Evolutionary conservation across 2,888 invertebrate species (phyloP).

Genomic region (Lochmaea capreae): DNA sequence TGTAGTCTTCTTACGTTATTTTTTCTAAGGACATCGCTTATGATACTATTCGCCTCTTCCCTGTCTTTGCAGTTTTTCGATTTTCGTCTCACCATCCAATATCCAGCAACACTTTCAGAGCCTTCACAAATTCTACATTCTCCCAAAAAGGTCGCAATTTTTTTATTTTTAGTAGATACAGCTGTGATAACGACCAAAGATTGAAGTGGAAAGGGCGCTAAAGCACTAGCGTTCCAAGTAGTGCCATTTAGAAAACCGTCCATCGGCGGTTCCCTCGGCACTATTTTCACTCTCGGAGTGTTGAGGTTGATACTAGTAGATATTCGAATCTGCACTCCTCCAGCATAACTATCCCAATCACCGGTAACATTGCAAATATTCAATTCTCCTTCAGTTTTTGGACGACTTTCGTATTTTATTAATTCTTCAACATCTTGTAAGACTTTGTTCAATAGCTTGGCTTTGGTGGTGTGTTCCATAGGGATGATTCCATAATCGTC

Average conservation of each 20-base stretch:
- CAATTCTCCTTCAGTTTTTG: slow-evolving; percentile 31
- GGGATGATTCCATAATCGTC: slow-evolving; percentile 9
- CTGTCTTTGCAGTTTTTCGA: slow-evolving; percentile 60
- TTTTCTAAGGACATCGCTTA: slow-evolving; percentile 57
- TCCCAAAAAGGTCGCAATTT: slow-evolving; percentile 56
- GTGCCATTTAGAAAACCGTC: slow-evolving; percentile 55
- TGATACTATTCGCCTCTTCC: slow-evolving; percentile 53
- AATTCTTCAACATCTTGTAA: slow-evolving; percentile 42
- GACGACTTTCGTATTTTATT: slow-evolving; percentile 38
- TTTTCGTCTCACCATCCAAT: slow-evolving; percentile 57
- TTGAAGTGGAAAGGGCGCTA: slow-evolving; percentile 54
- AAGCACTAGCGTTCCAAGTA: slow-evolving; percentile 55
- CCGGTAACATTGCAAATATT: slow-evolving; percentile 37
- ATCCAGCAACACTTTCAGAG: slow-evolving; percentile 58
- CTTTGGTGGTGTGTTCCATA: slow-evolving; percentile 15
- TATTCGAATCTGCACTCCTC: slow-evolving; percentile 41
- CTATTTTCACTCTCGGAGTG: slow-evolving; percentile 32
- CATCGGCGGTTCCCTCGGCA: slow-evolving; percentile 44
- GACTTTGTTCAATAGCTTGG: slow-evolving; percentile 37
- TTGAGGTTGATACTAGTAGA: slow-evolving; percentile 2
- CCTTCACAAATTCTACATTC: slow-evolving; percentile 61
- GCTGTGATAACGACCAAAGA: slow-evolving; percentile 56
- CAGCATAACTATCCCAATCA: slow-evolving; percentile 46
- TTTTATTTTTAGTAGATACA: slow-evolving; percentile 50
- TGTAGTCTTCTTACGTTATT: slow-evolving; percentile 49